phyloP scores from a whole-genome alignment of 1,140 invertebrate genomes.

The Semibalanus balanoides region DNA sequence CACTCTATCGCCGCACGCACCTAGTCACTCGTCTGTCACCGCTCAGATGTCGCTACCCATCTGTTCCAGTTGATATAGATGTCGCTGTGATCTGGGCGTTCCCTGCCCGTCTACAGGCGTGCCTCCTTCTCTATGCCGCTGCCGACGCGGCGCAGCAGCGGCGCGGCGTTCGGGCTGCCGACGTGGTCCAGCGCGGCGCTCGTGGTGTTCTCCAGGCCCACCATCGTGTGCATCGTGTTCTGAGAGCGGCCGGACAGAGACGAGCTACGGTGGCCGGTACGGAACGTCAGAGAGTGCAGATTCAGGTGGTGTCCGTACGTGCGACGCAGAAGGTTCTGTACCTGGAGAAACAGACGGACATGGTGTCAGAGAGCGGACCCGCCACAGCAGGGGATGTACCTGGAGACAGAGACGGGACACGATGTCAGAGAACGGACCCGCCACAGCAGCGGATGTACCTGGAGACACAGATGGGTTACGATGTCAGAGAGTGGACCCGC shows the following conservation, averaged over 20 bases:
- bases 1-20: no score
- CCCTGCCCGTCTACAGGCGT: background rate
- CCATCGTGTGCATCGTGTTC: background rate
- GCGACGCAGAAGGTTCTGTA: background rate
- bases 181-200: background rate
- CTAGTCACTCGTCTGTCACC: no score
- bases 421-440: no score
- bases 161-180: no score
- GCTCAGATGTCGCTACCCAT: no score
- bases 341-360: background rate
- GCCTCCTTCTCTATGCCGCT: background rate
- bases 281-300: background rate
- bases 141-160: background rate
- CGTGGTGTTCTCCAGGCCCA: background rate
- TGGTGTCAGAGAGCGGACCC: background rate
- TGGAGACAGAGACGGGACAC: no score
- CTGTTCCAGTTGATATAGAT: no score
- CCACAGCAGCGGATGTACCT: no score
- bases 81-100: background rate
- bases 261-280: background rate
- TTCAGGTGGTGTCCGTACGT: background rate
- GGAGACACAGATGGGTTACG: no score
- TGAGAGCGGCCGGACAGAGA: background rate
- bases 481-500: no score
- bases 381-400: no score